Evolutionary conservation across 1,140 invertebrate genomes (phyloP).

Genomic region (Linepithema humile): DNA sequence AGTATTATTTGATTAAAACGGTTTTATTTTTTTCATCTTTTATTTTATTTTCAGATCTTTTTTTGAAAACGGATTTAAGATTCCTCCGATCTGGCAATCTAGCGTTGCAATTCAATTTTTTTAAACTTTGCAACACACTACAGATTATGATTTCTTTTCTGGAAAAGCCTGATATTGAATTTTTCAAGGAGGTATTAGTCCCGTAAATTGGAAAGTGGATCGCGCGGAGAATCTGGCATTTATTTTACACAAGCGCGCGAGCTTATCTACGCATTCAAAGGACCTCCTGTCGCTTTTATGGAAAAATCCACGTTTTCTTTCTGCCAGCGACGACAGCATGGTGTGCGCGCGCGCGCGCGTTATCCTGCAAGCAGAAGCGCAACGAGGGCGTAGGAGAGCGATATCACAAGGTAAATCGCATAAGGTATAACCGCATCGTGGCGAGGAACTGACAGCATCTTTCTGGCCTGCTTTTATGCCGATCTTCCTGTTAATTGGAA

Average conservation of each 20-base stretch:
- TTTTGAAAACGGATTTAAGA: background rate
- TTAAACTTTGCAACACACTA: background rate
- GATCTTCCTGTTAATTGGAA: background rate
- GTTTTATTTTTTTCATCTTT: no score
- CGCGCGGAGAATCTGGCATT: slow-evolving; percentile 11
- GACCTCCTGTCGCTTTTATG: slow-evolving; percentile 24
- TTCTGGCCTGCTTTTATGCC: background rate
- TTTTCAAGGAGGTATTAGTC: slow-evolving; percentile 20
- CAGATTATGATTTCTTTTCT: slow-evolving; percentile 9
- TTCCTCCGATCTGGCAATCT: background rate
- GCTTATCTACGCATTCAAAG: slow-evolving; percentile 41
- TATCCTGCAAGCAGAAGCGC: slow-evolving; percentile 30
- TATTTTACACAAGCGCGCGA: slow-evolving; percentile 24
- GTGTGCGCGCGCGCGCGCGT: slow-evolving; percentile 12
- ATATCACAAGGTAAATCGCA: slow-evolving; percentile 48
- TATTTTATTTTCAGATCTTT: background rate
- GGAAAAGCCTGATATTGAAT: background rate
- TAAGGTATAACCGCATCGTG: slow-evolving; percentile 38
- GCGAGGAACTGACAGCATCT: slow-evolving; percentile 19
- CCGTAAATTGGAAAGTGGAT: slow-evolving; percentile 32
- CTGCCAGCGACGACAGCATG: background rate
- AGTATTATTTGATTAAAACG: background rate
- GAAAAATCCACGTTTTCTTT: slow-evolving; percentile 27
- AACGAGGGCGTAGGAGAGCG: background rate
- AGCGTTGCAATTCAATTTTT: background rate